Percentiles rank a stretch among this genome's conserved stretches.
phyloP scores from a whole-genome alignment of 2,113 vertebrate genomes.

The Chauna torquata region DNA sequence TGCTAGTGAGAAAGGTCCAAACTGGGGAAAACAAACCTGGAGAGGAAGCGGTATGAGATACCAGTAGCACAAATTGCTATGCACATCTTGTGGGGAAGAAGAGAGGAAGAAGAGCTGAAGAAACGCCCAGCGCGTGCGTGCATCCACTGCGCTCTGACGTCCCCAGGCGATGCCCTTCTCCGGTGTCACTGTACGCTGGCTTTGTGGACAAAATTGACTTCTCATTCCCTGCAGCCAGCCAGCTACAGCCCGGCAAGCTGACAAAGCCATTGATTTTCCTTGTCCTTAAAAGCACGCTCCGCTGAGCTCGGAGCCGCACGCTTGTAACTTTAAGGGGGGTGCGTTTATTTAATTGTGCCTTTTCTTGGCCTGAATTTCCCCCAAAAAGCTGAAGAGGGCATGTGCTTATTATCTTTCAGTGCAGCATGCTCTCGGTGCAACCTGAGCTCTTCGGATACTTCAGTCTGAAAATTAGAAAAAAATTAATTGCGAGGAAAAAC shows the following conservation, averaged over 20 bases:
- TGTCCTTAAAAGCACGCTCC: conserved; percentile 31
- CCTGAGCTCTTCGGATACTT: conserved; percentile 76
- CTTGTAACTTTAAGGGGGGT: conserved; percentile 63
- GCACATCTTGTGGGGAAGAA: neutral
- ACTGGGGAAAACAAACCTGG: neutral
- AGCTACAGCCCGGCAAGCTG: neutral
- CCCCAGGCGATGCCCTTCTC: neutral
- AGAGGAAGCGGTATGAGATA: neutral
- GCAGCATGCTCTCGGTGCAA: conserved; percentile 73
- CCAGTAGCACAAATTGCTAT: neutral
- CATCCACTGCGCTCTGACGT: accelerated
- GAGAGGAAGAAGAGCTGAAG: neutral
- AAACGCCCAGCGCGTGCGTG: neutral
- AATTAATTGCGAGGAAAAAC: conserved; percentile 79
- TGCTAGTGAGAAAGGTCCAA: conserved; percentile 21
- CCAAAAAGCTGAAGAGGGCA: conserved; percentile 75
- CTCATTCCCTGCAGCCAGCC: conserved; percentile 1
- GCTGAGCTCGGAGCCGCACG: neutral
- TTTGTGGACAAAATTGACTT: neutral
- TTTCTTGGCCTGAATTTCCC: conserved; percentile 68
- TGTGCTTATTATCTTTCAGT: conserved; percentile 77
- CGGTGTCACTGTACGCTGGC: neutral
- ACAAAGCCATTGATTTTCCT: conserved; percentile 48
- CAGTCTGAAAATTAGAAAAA: conserved; percentile 69
- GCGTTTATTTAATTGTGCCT: conserved; percentile 50